phyloP scores from a whole-genome alignment of 1,140 invertebrate species.

The Pseudomyrmex gracilis region DNA sequence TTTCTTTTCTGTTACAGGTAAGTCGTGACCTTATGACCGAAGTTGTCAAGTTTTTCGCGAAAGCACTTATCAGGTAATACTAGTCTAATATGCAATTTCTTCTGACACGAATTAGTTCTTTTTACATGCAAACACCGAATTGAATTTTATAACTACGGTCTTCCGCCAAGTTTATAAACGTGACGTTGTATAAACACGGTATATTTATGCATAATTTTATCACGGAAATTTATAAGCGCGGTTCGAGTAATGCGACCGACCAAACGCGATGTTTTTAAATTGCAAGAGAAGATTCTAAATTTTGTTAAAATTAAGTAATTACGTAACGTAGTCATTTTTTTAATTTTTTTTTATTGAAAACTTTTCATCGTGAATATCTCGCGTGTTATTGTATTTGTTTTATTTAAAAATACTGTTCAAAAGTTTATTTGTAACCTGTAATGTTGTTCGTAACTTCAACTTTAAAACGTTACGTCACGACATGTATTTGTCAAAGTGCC shows the following conservation, averaged over 20 bases:
- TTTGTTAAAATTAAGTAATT: background rate
- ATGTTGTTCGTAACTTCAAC: no score
- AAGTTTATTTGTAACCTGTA: no score
- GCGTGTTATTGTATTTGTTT: no score
- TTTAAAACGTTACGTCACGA: no score
- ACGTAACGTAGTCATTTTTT: no score
- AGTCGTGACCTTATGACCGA: slow-evolving; percentile 59
- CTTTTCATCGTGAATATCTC: background rate
- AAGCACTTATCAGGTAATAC: slow-evolving; percentile 34
- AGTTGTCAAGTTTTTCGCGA: background rate
- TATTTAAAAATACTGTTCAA: no score
- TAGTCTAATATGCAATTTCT: slow-evolving; percentile 34
- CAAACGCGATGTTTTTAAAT: background rate
- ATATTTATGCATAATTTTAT: slow-evolving; percentile 36
- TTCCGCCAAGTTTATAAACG: background rate
- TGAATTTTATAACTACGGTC: slow-evolving; percentile 20
- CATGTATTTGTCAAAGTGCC: no score
- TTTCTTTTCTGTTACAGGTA: slow-evolving; percentile 75
- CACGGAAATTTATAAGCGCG: slow-evolving; percentile 35
- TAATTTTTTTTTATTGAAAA: background rate
- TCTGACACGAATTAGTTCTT: slow-evolving; percentile 6
- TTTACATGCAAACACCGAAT: slow-evolving; percentile 52
- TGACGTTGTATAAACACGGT: background rate
- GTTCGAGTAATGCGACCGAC: background rate
- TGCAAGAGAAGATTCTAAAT: background rate